phyloP scores from a whole-genome alignment of 2,113 vertebrate species.

The Paracanthobrama guichenoti region DNA sequence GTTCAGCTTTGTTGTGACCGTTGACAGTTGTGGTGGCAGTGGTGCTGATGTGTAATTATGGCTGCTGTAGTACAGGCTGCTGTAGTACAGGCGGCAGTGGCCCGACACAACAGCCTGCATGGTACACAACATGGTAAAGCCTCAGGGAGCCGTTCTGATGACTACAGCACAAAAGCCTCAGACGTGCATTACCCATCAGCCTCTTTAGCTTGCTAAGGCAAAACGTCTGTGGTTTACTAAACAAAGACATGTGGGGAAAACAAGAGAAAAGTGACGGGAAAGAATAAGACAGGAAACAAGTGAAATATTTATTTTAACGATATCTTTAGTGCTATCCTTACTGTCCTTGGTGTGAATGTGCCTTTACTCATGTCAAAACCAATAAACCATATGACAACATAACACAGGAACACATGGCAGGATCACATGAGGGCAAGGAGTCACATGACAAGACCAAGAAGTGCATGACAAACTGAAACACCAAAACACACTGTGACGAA shows the following conservation, averaged over 20 bases:
- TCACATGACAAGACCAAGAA: no score
- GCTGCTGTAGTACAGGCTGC: not conserved
- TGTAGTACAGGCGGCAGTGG: not conserved
- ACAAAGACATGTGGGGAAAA: not conserved
- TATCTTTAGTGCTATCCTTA: no score
- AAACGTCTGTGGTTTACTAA: not conserved
- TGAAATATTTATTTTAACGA: not conserved
- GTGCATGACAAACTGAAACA: no score
- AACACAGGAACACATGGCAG: no score
- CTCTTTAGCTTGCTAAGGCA: not conserved
- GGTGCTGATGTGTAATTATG: not conserved
- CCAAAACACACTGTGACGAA: no score
- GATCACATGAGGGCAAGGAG: no score
- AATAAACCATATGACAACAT: no score
- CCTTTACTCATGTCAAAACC: no score
- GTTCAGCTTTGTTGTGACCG: not conserved
- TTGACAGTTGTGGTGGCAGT: no score
- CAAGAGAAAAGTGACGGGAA: not conserved
- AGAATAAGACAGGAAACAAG: not conserved
- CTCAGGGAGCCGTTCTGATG: not conserved
- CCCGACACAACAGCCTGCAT: not conserved
- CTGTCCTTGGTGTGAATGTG: no score
- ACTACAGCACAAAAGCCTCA: not conserved
- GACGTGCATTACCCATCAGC: not conserved
- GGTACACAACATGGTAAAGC: no score